Conservation (phyloP, 2,113 vertebrate species). For the Zapus hudsonius region DNA sequence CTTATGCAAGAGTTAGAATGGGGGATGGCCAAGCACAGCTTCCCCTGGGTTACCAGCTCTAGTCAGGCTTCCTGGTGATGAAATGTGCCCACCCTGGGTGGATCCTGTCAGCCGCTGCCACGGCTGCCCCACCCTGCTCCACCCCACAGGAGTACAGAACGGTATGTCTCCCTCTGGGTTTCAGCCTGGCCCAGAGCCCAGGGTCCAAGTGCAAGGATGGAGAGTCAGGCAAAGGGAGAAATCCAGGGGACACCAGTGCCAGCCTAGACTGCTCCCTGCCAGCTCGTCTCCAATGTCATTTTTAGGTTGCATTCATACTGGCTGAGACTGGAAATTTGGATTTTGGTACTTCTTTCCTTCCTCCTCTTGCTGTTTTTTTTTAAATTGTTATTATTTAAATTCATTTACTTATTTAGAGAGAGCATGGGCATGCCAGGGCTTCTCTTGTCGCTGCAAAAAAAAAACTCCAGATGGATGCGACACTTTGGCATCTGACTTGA, state of each 20-base stretch:
- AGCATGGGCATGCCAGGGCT: too few species aligned
- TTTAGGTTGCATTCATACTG: too few species aligned
- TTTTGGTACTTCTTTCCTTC: not conserved
- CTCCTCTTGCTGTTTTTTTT: too few species aligned
- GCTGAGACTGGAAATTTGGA: not conserved
- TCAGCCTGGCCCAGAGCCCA: conserved; percentile 39
- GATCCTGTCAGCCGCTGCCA: not conserved
- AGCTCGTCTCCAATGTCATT: not conserved
- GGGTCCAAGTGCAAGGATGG: conserved; percentile 13
- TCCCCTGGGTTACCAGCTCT: not conserved
- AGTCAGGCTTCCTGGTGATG: not conserved
- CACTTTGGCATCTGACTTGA: too few species aligned
- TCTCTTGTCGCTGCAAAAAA: too few species aligned
- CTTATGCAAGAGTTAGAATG: not conserved
- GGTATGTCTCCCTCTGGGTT: not conserved
- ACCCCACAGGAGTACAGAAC: not conserved
- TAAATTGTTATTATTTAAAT: too few species aligned
- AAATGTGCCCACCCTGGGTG: conserved; percentile 38
- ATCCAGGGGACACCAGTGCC: fast-evolving
- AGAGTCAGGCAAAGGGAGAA: not conserved
- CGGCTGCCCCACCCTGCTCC: not conserved
- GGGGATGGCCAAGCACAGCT: not conserved
- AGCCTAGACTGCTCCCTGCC: not conserved
- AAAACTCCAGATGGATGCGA: too few species aligned
- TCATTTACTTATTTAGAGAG: too few species aligned